Conservation (phyloP, 2,113 vertebrate species). For the Pavo muticus region DNA sequence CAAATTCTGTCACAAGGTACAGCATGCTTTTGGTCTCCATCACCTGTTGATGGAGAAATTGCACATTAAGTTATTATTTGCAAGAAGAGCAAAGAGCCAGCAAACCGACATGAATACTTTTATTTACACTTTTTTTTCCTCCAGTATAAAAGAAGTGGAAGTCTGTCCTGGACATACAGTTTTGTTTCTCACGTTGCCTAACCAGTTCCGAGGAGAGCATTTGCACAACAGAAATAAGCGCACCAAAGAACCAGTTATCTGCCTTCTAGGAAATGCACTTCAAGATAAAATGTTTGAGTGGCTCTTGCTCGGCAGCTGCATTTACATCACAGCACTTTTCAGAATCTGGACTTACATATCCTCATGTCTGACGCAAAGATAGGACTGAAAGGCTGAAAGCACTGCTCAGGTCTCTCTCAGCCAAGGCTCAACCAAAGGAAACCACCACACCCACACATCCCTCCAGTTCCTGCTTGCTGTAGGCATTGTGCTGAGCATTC, state of each 20-base stretch:
- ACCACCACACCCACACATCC: not conserved
- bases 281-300: not conserved
- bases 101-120: not conserved
- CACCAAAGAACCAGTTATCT: not conserved
- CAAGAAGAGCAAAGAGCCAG: not conserved
- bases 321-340: too few relatives aligned
- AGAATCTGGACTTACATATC: not conserved
- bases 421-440: not conserved
- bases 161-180: not conserved
- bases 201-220: not conserved
- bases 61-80: not conserved
- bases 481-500: not conserved
- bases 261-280: not conserved
- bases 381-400: not conserved
- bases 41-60: conserved; percentile 82
- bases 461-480: not conserved
- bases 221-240: not conserved
- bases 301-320: too few relatives aligned
- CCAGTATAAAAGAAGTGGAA: not conserved
- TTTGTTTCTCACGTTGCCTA: not conserved
- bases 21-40: conserved; percentile 99
- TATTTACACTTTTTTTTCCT: not conserved
- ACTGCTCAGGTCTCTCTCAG: not conserved
- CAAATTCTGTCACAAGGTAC: conserved; percentile 98
- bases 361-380: not conserved